Base-by-base conservation (phyloP, 2,797 vertebrate species). In the Spatula versicolor region DNA sequence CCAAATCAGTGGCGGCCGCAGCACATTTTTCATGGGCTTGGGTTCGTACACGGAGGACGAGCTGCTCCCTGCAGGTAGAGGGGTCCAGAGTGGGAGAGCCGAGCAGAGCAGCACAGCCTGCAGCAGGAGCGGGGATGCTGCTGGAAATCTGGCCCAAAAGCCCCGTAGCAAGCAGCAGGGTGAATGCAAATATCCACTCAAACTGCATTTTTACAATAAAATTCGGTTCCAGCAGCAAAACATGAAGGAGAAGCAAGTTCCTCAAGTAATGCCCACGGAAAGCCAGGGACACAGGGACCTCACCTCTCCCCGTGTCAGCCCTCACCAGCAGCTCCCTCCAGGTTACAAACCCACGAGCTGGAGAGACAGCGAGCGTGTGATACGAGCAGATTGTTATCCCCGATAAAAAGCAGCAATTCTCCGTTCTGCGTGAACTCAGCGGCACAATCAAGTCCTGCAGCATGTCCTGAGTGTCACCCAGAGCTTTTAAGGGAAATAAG, bases 11-110 rank as follows among this genome's bases (percentile, higher is more conserved):
- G 78, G 54, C 74, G 86, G 37, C 90, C 6, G 2, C 82, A 74
- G 0, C 4, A 75, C 84, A 80, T 86, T 95, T 91, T 95, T 93
- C 86, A 86, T 12, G 73, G 81, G 56, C 87, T 78, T 54, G 72
- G 68, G 78, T 87, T 60, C 28, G 66, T 17, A n/a, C 2, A 8
- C 1, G 1, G 67, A 74, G 18, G 11, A 10, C 59, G 5, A 3
- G 18, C 71, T 41, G 88, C 50, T 54, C 66, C 33, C 79, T 20
- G 88, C 68, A 41, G 56, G 25, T 25, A 14, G 81, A 55, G 52
- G 66, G 3, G 56, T 4, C 59, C 6, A 56, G 54, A 90, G 23
- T 41, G 59, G 73, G 58, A 48, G 46, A 48, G 46, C 12, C 2
- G 17, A 77, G 25, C 8, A 4, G 48, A 28, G 16, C 59, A 48